Percentiles rank a stretch among this genome's conserved stretches.
These are phyloP conservation scores for Melitaea athalia DNA, from an alignment of 2,888 invertebrate genomes.

Conservation along the genomic window DNA sequence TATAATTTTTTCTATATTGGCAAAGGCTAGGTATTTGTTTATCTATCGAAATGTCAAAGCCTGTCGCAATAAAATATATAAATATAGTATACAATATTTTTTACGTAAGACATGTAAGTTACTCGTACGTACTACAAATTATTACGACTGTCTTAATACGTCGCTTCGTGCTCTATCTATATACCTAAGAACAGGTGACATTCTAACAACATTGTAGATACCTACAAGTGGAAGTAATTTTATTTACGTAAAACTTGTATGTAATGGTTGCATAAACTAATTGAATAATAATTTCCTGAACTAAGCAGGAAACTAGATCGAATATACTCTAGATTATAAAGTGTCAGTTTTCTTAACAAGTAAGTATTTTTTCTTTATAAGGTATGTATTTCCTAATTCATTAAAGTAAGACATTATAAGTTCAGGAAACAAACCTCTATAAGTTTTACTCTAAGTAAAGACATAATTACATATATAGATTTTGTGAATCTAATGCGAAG, in stretches of 20 bases:
- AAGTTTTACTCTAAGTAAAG: too few relatives aligned
- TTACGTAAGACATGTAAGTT: neutral
- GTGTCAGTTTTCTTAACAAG: neutral
- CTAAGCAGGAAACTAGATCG: constrained; percentile 30
- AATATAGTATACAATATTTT: neutral
- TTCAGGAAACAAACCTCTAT: neutral
- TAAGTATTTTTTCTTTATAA: constrained; percentile 2
- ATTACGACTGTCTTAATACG: constrained; percentile 12
- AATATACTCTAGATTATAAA: constrained; percentile 15
- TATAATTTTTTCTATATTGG: too few relatives aligned
- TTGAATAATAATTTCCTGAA: constrained; percentile 34
- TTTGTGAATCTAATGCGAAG: too few relatives aligned
- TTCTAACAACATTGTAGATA: constrained; percentile 25
- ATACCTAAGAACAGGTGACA: constrained; percentile 18
- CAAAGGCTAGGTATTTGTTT: neutral
- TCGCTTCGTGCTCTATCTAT: constrained; percentile 17
- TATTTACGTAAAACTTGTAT: constrained; percentile 32
- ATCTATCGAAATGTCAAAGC: neutral
- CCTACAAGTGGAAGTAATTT: constrained; percentile 28
- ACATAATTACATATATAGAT: too few relatives aligned
- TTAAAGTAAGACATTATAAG: neutral
- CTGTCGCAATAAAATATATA: neutral
- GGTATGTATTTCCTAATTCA: neutral
- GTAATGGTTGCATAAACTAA: constrained; percentile 33
- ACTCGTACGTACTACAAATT: neutral